phyloP scores from a whole-genome alignment of 1,140 invertebrate species.

The Ephestia elutella region DNA sequence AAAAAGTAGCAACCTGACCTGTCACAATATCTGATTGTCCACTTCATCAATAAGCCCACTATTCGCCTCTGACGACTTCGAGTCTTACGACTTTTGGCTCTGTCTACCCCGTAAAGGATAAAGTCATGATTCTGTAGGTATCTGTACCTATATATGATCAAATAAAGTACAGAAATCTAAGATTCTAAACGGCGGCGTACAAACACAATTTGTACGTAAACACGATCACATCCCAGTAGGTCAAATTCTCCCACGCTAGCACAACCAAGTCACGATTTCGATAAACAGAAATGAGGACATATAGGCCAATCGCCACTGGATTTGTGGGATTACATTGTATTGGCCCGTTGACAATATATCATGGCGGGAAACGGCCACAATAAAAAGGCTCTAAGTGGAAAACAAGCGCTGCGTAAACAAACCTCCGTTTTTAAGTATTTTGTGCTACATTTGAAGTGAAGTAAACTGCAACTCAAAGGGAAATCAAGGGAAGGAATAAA shows the following conservation, averaged over 20 bases:
- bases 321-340: constrained; percentile 33
- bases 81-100: no score
- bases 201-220: neutral
- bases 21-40: no score
- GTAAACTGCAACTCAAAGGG: no score
- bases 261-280: constrained; percentile 42
- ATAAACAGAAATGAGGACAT: constrained; percentile 41
- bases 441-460: no score
- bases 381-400: neutral
- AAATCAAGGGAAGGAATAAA: no score
- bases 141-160: no score
- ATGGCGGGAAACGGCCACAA: neutral
- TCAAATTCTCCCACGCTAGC: neutral
- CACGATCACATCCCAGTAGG: neutral
- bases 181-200: neutral
- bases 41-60: no score
- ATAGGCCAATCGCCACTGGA: constrained; percentile 37
- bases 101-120: no score
- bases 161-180: no score
- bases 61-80: no score
- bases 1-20: no score
- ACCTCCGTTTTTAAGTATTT: neutral
- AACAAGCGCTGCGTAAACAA: neutral
- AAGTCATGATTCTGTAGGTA: no score
- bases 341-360: constrained; percentile 17